These are phyloP conservation scores for Bubalus kerabau DNA, from an alignment of 2,113 vertebrate genomes.

Conservation along the genomic window DNA sequence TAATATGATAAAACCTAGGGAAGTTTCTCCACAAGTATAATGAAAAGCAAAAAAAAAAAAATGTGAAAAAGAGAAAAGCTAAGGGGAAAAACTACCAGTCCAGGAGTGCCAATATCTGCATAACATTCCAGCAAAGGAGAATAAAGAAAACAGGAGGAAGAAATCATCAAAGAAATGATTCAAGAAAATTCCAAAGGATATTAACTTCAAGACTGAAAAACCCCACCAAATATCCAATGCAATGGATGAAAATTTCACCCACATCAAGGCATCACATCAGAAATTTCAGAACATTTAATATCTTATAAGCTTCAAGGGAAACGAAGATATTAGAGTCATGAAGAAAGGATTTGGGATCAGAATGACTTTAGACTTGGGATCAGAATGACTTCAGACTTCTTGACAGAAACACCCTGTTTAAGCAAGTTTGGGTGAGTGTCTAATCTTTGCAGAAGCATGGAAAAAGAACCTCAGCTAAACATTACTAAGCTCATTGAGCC, in stretches of 20 bases:
- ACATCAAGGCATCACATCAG: not conserved
- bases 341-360: not conserved
- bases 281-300: slow-evolving; percentile 27
- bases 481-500: not conserved
- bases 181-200: slow-evolving; percentile 32
- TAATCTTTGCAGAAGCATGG: not conserved
- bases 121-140: not conserved
- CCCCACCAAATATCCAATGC: not conserved
- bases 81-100: not conserved
- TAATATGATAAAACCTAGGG: not conserved
- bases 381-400: not conserved
- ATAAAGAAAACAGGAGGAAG: not conserved
- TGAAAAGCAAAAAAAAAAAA: not conserved
- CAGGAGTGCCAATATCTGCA: not conserved
- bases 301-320: not conserved
- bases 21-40: not conserved
- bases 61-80: slow-evolving; percentile 4
- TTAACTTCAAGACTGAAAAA: slow-evolving; percentile 11
- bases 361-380: not conserved
- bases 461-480: not conserved
- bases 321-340: not conserved
- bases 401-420: not conserved
- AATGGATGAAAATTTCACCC: not conserved
- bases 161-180: slow-evolving; percentile 33
- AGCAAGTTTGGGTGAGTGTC: not conserved